Percentiles rank a stretch among this genome's conserved stretches.
These are phyloP conservation scores for Hippocampus comes DNA, from an alignment of 2,113 vertebrate genomes.

Conservation along the genomic window DNA sequence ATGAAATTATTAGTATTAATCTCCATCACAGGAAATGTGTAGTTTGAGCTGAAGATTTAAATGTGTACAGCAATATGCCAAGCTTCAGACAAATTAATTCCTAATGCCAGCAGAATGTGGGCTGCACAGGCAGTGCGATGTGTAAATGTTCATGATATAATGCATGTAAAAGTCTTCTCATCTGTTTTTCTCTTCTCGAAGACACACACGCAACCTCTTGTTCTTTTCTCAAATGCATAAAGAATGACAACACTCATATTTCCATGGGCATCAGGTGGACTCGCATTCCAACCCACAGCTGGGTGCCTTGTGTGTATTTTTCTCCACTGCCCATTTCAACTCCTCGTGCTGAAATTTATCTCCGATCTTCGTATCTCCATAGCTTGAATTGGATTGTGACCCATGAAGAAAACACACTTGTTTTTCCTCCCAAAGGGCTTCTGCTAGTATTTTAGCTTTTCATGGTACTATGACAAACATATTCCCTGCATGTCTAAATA, in stretches of 20 bases:
- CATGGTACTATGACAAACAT: conserved; percentile 9
- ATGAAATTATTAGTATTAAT: not conserved
- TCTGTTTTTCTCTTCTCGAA: not conserved
- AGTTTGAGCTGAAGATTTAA: not conserved
- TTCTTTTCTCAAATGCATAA: not conserved
- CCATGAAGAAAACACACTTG: conserved; percentile 41
- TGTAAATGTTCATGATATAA: not conserved
- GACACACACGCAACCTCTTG: not conserved
- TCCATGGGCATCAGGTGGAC: not conserved
- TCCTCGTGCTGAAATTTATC: conserved; percentile 40
- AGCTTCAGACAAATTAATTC: not conserved
- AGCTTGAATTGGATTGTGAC: conserved; percentile 52
- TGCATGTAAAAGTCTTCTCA: not conserved
- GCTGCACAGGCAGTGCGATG: not conserved
- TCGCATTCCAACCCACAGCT: not conserved
- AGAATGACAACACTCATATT: not conserved
- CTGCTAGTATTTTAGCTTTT: conserved; percentile 1
- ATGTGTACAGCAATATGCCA: not conserved
- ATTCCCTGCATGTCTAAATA: not conserved
- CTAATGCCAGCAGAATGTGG: not conserved
- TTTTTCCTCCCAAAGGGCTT: conserved; percentile 6
- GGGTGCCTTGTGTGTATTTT: conserved; percentile 18
- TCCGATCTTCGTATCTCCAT: conserved; percentile 43
- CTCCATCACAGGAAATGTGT: not conserved
- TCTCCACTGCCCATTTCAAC: not conserved